These are phyloP conservation scores for Crax fasciolata DNA, from an alignment of 2,797 vertebrate genomes.

Conservation along the genomic window DNA sequence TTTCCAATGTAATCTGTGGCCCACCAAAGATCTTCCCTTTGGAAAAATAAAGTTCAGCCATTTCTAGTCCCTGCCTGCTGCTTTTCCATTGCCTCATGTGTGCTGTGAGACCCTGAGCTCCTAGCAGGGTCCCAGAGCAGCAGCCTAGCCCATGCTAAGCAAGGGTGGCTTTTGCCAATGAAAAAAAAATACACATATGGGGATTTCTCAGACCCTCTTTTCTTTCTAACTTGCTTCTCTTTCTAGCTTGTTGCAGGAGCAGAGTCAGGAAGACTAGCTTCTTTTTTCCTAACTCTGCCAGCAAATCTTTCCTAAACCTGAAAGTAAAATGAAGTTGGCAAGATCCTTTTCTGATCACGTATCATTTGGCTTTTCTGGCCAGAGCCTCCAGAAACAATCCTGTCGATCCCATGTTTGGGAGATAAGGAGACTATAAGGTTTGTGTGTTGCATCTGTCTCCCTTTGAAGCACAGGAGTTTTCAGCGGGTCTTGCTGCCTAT, in stretches of 20 bases:
- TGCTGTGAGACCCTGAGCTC: conserved; percentile 31
- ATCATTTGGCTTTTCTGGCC: not conserved
- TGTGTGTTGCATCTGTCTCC: not conserved
- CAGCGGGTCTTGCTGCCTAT: not conserved
- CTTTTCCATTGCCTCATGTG: conserved; percentile 80
- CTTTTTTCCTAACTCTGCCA: not conserved
- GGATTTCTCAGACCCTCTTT: not conserved
- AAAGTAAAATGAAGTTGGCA: not conserved
- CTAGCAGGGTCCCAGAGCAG: conserved; percentile 23
- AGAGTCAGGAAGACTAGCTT: not conserved
- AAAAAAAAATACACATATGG: conserved; percentile 52
- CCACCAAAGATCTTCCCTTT: conserved; percentile 76
- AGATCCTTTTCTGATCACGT: not conserved
- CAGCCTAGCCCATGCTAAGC: conserved; percentile 39
- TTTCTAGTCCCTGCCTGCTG: conserved; percentile 64
- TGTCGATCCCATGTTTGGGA: not conserved
- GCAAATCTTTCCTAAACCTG: not conserved
- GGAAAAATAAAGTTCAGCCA: conserved; percentile 84
- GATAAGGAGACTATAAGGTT: not conserved
- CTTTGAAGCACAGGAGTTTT: not conserved
- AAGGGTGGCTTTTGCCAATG: conserved; percentile 28
- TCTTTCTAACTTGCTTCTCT: not conserved
- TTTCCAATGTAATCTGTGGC: conserved; percentile 87
- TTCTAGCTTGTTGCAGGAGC: not conserved
- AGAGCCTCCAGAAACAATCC: not conserved